Conservation (phyloP, 2,797 vertebrate species). For the Knipowitschia caucasica region DNA sequence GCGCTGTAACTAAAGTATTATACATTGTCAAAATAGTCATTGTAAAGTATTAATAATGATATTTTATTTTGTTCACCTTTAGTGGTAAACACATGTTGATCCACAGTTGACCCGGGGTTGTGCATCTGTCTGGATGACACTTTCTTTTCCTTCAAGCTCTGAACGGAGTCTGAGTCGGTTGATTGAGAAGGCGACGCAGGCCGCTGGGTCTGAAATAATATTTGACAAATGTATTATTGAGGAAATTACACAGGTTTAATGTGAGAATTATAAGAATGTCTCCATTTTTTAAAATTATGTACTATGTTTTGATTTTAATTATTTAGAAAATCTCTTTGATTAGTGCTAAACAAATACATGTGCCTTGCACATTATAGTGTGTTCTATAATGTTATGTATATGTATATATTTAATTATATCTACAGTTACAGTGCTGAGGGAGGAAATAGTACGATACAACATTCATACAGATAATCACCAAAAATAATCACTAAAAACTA, state of each 20-base stretch:
- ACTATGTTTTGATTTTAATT: too few relatives aligned
- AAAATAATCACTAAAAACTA: too few relatives aligned
- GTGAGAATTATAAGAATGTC: neutral
- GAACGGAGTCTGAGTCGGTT: constrained; percentile 55
- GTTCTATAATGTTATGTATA: too few relatives aligned
- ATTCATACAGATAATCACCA: too few relatives aligned
- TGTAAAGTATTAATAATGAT: neutral
- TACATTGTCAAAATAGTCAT: neutral
- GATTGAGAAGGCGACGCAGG: constrained; percentile 40
- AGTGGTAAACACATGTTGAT: constrained; percentile 36
- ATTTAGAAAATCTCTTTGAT: too few relatives aligned
- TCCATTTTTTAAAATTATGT: too few relatives aligned
- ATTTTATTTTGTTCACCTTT: constrained; percentile 15
- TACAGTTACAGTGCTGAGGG: too few relatives aligned
- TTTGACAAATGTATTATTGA: neutral
- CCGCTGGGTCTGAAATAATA: constrained; percentile 44
- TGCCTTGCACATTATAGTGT: too few relatives aligned
- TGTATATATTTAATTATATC: too few relatives aligned
- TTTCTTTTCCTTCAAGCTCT: constrained; percentile 49
- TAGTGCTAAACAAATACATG: too few relatives aligned
- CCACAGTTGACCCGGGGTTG: constrained; percentile 42
- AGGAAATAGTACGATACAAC: too few relatives aligned
- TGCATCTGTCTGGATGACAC: constrained; percentile 49
- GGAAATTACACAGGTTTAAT: neutral
- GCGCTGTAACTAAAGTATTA: constrained; percentile 50